Conservation (phyloP, 92 coral and sea anemone genomes). For the Zoanthus sansibaricus region DNA sequence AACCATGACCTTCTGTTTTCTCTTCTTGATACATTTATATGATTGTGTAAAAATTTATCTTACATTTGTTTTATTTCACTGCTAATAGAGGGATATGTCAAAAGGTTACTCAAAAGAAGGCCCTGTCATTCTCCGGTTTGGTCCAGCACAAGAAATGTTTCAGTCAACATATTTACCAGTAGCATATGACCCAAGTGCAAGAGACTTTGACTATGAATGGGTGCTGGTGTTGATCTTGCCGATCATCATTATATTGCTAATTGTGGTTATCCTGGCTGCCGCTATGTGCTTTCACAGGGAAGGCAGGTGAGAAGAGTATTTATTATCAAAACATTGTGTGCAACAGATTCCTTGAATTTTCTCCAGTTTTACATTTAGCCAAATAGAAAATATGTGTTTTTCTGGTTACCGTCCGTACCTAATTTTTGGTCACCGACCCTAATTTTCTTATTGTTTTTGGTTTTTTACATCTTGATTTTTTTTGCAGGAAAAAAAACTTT, state of each 20-base stretch:
- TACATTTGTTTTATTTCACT: background rate
- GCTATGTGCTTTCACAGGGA: conserved; percentile 81
- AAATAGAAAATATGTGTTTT: too few species aligned
- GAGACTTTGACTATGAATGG: conserved; percentile 77
- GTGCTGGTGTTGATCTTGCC: conserved; percentile 77
- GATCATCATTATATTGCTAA: conserved; percentile 60
- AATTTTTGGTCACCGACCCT: too few species aligned
- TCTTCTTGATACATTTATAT: background rate
- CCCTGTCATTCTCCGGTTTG: conserved; percentile 26
- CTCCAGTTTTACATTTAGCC: too few species aligned
- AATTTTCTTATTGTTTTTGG: too few species aligned
- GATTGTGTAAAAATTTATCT: background rate
- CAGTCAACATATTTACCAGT: conserved; percentile 76
- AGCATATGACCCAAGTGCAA: conserved; percentile 64
- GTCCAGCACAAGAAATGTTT: conserved; percentile 54
- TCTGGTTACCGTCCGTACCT: too few species aligned
- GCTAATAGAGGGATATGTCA: conserved; percentile 13
- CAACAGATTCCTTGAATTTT: too few species aligned
- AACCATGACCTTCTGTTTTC: too few species aligned
- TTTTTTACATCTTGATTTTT: too few species aligned
- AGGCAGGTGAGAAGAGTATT: conserved; percentile 72
- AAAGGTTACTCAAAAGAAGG: conserved; percentile 17
- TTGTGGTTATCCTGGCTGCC: conserved; percentile 71
- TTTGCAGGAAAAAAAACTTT: too few species aligned
- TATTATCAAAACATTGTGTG: background rate